Evolutionary conservation across 2,797 vertebrate species (phyloP).

Genomic region (Lindbergichthys nudifrons): DNA sequence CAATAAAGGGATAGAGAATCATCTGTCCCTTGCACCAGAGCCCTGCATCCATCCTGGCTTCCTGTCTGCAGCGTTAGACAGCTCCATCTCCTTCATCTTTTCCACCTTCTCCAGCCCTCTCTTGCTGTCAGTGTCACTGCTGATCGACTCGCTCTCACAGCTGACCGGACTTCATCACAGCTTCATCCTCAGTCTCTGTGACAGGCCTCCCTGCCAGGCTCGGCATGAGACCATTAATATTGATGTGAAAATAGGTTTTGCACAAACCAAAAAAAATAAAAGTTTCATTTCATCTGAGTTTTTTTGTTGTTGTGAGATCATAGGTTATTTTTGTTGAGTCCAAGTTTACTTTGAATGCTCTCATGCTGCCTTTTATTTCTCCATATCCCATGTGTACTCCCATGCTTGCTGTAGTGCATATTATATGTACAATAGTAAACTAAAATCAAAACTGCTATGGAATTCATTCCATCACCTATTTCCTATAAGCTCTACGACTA

Average conservation of each 20-base stretch:
- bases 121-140: slow-evolving; percentile 39
- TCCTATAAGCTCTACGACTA: too few relatives aligned
- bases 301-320: not conserved
- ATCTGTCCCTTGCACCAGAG: not conserved
- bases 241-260: slow-evolving; percentile 27
- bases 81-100: slow-evolving; percentile 39
- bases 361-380: not conserved
- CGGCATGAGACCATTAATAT: slow-evolving; percentile 42
- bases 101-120: slow-evolving; percentile 35
- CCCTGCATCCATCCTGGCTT: slow-evolving; percentile 19
- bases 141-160: slow-evolving; percentile 49
- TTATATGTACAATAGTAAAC: too few relatives aligned
- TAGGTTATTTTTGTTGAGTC: slow-evolving; percentile 12
- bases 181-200: slow-evolving; percentile 41
- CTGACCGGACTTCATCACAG: slow-evolving; percentile 40
- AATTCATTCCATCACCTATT: too few relatives aligned
- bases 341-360: not conserved
- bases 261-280: not conserved
- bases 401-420: not conserved
- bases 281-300: slow-evolving; percentile 6
- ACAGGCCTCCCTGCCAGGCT: slow-evolving; percentile 22
- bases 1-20: slow-evolving; percentile 7
- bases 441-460: too few relatives aligned
- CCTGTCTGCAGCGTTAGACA: slow-evolving; percentile 7
- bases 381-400: not conserved